Base-by-base conservation (phyloP, 2,888 invertebrate species). In the Patella ulyssiponensis region DNA sequence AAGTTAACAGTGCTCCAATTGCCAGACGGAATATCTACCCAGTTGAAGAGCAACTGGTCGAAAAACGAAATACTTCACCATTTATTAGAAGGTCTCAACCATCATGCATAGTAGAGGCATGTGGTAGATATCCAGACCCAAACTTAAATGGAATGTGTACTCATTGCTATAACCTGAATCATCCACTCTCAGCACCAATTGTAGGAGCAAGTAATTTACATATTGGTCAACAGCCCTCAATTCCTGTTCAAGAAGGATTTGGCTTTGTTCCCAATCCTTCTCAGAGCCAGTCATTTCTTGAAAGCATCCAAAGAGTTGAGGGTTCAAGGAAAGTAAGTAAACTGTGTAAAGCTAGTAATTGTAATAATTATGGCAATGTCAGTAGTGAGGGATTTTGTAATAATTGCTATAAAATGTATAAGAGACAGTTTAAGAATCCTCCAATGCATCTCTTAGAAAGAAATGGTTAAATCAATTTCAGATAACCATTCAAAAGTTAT, bases 321-420 rank as follows among this genome's bases (percentile, higher is more conserved):
- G 76, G 74, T 14, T 82, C 77, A 12, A 78, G 78, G 64, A 83
- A 80, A 72, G 81, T 76, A 58, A 71, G 14, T 1, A 76, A 53
- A 12, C 71, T 69, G 17, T 86, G 87, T 77, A 83, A 81, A 75
- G 81, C 15, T 2, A 54, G 73, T n/a, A 78, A 79, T 0, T 88
- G 88, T 76, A 33, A 51, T 44, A 86, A 86, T 77, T 86, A 79
- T 77, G 87, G 86, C 12, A 88, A 86, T 80, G 76, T 80, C 1
- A 71, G 73, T 33, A 85, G 84, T 2, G 76, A 81, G 70, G 88
- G 87, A 0, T 86, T 82, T 72, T 88, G 88, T 80, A 88, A 87
- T 77, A 80, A 83, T 44, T 88, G 88, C 76, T 86, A 78, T 20
- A 64, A 14, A 23, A 64, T 23, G 3, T 64, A 20, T 20, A 44